Evolutionary conservation across 2,888 invertebrate genomes (phyloP).

Genomic region (Morpho achilles): DNA sequence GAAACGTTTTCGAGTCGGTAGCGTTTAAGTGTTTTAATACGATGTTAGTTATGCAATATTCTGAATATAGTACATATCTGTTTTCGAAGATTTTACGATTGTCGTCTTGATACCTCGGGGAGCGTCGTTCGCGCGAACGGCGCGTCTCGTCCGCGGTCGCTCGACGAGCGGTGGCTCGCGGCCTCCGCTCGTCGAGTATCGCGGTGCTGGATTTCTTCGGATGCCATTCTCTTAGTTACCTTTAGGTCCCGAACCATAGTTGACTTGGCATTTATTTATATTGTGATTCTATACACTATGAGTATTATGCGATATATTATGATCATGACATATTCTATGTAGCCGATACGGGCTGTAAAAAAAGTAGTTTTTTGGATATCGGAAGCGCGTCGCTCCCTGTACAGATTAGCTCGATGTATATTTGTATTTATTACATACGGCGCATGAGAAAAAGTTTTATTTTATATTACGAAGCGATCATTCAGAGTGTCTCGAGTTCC

Average conservation of each 20-base stretch:
- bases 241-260: constrained; percentile 71
- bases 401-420: constrained; percentile 62
- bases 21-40: constrained; percentile 30
- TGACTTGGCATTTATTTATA: constrained; percentile 76
- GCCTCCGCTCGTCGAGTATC: constrained; percentile 34
- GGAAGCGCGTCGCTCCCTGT: constrained; percentile 52
- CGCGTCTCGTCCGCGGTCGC: constrained; percentile 41
- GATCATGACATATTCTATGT: constrained; percentile 69
- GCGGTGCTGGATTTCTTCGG: constrained; percentile 48
- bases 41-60: constrained; percentile 46
- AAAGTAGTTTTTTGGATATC: constrained; percentile 52
- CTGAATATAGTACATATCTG: constrained; percentile 61
- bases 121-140: constrained; percentile 36
- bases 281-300: constrained; percentile 67
- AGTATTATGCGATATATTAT: constrained; percentile 61
- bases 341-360: constrained; percentile 65
- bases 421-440: constrained; percentile 58
- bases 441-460: constrained; percentile 54
- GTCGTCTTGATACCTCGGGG: constrained; percentile 37
- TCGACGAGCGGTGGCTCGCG: constrained; percentile 33
- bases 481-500: constrained; percentile 77
- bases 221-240: constrained; percentile 78
- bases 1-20: constrained; percentile 21
- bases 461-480: constrained; percentile 55
- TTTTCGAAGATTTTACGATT: constrained; percentile 52